Evolutionary conservation across 2,113 vertebrate species (phyloP).

Genomic region (Pterophyllum scalare): DNA sequence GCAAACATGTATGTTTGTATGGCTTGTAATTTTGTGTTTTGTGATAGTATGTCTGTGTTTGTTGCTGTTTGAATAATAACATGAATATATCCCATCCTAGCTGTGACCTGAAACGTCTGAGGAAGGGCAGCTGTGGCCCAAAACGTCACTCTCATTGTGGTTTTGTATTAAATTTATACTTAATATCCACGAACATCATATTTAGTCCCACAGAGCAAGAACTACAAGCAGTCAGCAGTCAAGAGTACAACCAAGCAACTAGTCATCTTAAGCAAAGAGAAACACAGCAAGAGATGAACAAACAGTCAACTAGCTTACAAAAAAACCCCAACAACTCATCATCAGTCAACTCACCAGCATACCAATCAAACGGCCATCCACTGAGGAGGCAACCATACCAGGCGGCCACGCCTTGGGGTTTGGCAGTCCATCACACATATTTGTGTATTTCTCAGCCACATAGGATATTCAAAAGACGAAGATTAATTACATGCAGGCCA

Average conservation of each 20-base stretch:
- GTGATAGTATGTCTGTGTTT: too few relatives aligned
- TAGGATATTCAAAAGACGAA: constrained; percentile 45
- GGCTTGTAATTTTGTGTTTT: too few relatives aligned
- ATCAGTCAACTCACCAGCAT: constrained; percentile 4
- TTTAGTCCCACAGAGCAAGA: neutral
- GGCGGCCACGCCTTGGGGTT: constrained; percentile 46
- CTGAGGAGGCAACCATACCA: neutral
- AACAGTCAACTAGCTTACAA: neutral
- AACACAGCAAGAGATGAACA: neutral
- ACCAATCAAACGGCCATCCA: constrained; percentile 18
- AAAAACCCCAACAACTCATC: constrained; percentile 1
- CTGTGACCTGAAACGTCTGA: too few relatives aligned
- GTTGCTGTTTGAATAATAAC: neutral
- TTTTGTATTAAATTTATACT: too few relatives aligned
- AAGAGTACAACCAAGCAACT: neutral
- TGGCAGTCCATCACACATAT: constrained; percentile 22
- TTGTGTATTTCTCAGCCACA: constrained; percentile 51
- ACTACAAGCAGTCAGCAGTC: neutral
- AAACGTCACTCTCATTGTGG: too few relatives aligned
- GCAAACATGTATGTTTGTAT: neutral
- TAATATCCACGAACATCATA: neutral
- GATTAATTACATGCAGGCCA: constrained; percentile 52
- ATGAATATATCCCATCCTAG: too few relatives aligned
- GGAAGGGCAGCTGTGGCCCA: too few relatives aligned
- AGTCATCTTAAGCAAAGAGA: neutral